Percentiles rank a stretch among this genome's conserved stretches.
Evolutionary conservation across 2,797 vertebrate species (phyloP).

Genomic region (Gallirallus australis): DNA sequence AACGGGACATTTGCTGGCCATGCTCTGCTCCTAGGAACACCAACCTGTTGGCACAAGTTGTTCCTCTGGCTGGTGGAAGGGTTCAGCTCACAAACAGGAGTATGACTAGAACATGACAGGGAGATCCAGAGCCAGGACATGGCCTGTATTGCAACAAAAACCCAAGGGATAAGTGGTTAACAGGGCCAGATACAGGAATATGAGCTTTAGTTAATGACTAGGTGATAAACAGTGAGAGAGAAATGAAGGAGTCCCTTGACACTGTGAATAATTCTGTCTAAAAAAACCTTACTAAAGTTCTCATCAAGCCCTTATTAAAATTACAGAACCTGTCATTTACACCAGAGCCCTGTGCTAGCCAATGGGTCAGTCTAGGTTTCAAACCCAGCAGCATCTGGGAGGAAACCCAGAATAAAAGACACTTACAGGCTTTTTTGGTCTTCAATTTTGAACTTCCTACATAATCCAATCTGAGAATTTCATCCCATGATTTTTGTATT

Average conservation of each 20-base stretch:
- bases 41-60: neutral
- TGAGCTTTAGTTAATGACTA: neutral
- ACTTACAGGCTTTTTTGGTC: neutral
- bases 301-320: neutral
- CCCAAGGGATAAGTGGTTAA: neutral
- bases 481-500: neutral
- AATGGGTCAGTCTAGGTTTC: neutral
- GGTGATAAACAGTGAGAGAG: neutral
- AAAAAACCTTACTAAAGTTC: neutral
- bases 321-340: neutral
- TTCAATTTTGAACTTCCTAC: neutral
- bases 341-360: neutral
- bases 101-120: neutral
- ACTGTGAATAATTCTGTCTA: neutral
- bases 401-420: neutral
- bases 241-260: neutral
- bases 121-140: neutral
- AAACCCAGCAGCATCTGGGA: neutral
- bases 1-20: fast-evolving
- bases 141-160: neutral
- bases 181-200: neutral
- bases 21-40: neutral
- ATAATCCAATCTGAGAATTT: neutral
- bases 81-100: neutral
- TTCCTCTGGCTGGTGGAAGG: neutral